These are phyloP conservation scores for Meandrusa payeni DNA, from an alignment of 2,888 invertebrate genomes.

Conservation along the genomic window DNA sequence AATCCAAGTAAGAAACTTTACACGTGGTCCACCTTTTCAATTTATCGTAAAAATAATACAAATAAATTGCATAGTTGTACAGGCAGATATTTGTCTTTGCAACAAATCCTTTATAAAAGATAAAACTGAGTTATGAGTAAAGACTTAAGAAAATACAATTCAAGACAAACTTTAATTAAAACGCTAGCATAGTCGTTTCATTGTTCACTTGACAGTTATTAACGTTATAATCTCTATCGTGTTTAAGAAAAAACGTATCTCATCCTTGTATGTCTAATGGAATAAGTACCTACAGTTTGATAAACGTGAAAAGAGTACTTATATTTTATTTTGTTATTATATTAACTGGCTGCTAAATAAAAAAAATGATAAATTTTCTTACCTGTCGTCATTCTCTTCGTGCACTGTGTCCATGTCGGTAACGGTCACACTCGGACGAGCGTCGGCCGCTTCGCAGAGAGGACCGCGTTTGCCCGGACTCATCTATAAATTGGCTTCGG, in stretches of 20 bases:
- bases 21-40: too few relatives aligned
- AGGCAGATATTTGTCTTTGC: constrained; percentile 31
- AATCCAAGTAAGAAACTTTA: too few relatives aligned
- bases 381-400: constrained; percentile 76
- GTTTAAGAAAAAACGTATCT: too few relatives aligned
- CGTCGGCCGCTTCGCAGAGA: constrained; percentile 54
- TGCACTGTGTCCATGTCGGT: constrained; percentile 76
- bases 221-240: constrained; percentile 16
- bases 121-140: constrained; percentile 46
- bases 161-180: constrained; percentile 69
- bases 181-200: constrained; percentile 35
- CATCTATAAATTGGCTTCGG: constrained; percentile 53
- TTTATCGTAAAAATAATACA: not conserved
- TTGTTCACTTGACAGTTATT: constrained; percentile 14
- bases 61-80: constrained; percentile 16
- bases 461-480: constrained; percentile 58
- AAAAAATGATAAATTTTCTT: too few relatives aligned
- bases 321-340: too few relatives aligned
- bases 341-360: too few relatives aligned
- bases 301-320: too few relatives aligned
- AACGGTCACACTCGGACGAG: constrained; percentile 61
- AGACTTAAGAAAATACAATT: constrained; percentile 45
- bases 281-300: too few relatives aligned
- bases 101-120: constrained; percentile 43
- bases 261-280: too few relatives aligned